A percentile compares a stretch with the other conserved stretches of the same genome.
Evolutionary conservation across 92 coral and sea anemone genomes (phyloP).

Genomic region (Porites cylindrica): DNA sequence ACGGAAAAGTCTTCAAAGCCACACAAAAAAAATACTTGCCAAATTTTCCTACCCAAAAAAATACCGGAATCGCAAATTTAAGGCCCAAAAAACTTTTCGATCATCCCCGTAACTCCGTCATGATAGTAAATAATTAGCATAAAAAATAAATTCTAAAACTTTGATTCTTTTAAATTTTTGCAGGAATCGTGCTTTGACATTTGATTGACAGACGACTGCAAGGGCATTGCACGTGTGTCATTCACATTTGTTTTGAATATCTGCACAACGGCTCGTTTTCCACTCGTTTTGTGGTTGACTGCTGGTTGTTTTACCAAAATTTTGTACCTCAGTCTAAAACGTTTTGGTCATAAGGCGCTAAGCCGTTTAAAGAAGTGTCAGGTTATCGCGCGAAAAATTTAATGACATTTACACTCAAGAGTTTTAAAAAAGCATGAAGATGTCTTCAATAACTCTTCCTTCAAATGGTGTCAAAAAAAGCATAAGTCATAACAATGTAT

Average conservation of each 20-base stretch:
- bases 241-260: not conserved
- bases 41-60: no score
- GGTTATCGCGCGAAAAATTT: conserved; percentile 30
- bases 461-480: not conserved
- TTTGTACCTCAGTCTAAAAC: not conserved
- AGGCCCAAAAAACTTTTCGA: no score
- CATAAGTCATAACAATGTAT: not conserved
- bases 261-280: conserved; percentile 1
- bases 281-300: not conserved
- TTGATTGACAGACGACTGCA: conserved; percentile 40
- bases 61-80: no score
- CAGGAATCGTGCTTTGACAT: conserved; percentile 14
- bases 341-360: not conserved
- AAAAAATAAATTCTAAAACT: not conserved
- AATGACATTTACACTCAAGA: conserved; percentile 14
- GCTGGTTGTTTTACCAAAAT: not conserved
- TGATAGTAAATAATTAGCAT: no score
- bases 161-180: not conserved
- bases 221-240: conserved; percentile 32
- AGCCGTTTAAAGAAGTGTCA: not conserved
- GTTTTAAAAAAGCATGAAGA: not conserved
- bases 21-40: no score
- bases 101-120: no score
- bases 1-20: no score
- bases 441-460: not conserved